A percentile compares a stretch with the other conserved stretches of the same genome.
Conservation (phyloP, 2,113 vertebrate species). For the Barbus barbus region DNA sequence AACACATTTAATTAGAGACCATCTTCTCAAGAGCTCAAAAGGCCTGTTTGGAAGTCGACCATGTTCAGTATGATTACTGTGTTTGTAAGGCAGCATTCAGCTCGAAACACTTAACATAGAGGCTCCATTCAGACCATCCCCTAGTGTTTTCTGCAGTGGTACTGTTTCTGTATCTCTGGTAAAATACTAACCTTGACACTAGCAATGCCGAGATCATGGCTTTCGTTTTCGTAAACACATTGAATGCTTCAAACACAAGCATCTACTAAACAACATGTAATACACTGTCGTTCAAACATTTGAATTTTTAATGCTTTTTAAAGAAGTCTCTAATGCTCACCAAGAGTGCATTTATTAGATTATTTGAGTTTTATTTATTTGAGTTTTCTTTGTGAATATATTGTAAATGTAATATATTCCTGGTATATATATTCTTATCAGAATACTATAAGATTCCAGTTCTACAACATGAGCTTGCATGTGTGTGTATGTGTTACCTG, state of each 20-base stretch:
- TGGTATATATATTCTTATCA: too few relatives aligned
- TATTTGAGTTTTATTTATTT: too few relatives aligned
- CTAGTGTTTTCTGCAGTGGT: too few relatives aligned
- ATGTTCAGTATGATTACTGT: not conserved
- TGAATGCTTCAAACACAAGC: not conserved
- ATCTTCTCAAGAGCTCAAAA: not conserved
- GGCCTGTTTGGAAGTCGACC: not conserved
- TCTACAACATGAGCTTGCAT: too few relatives aligned
- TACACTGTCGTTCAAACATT: not conserved
- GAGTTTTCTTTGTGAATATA: not conserved
- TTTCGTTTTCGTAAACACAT: not conserved
- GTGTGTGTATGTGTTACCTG: constrained; percentile 72
- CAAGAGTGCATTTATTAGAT: not conserved
- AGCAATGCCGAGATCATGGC: not conserved
- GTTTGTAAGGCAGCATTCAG: not conserved
- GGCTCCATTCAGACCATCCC: too few relatives aligned
- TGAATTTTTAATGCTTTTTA: not conserved
- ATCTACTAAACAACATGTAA: not conserved
- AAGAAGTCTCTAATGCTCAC: too few relatives aligned
- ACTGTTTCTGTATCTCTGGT: not conserved
- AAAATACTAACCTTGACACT: not conserved
- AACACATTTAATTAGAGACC: not conserved
- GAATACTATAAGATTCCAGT: too few relatives aligned
- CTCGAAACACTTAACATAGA: not conserved
- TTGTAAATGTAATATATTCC: too few relatives aligned